Conservation (phyloP, 2,888 invertebrate genomes). For the Hermaeophaga mercurialis region DNA sequence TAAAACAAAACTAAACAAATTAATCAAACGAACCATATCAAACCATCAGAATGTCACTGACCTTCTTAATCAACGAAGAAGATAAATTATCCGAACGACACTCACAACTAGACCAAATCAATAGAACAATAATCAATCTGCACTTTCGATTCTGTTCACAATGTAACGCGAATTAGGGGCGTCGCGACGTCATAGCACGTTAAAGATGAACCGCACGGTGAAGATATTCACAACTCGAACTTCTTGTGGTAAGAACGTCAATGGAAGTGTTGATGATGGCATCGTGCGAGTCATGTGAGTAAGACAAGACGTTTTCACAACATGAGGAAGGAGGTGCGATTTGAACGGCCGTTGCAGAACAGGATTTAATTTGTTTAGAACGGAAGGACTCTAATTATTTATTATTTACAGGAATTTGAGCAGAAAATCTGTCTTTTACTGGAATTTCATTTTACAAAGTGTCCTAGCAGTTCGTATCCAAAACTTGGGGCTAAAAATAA, state of each 20-base stretch:
- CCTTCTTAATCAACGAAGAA: conserved; percentile 33
- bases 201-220: conserved; percentile 4
- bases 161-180: neutral
- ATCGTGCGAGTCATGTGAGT: conserved; percentile 16
- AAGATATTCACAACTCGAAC: neutral
- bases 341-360: conserved; percentile 36
- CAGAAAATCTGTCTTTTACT: no score
- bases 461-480: no score
- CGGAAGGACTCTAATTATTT: no score
- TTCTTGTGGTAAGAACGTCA: conserved; percentile 2
- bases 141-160: conserved; percentile 33
- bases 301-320: conserved; percentile 27
- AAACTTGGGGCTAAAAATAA: no score
- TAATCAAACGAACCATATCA: conserved; percentile 14
- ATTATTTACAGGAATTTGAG: no score
- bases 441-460: no score
- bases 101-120: conserved; percentile 20
- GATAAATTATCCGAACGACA: conserved; percentile 10
- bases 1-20: conserved; percentile 6
- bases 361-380: conserved; percentile 32
- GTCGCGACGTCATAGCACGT: conserved; percentile 3
- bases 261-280: conserved; percentile 5
- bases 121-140: conserved; percentile 22
- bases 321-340: conserved; percentile 28
- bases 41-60: conserved; percentile 28